A percentile compares a stretch with the other conserved stretches of the same genome.
phyloP scores from a whole-genome alignment of 53 echinoderm and acorn worm genomes.

The Arbacia lixula region DNA sequence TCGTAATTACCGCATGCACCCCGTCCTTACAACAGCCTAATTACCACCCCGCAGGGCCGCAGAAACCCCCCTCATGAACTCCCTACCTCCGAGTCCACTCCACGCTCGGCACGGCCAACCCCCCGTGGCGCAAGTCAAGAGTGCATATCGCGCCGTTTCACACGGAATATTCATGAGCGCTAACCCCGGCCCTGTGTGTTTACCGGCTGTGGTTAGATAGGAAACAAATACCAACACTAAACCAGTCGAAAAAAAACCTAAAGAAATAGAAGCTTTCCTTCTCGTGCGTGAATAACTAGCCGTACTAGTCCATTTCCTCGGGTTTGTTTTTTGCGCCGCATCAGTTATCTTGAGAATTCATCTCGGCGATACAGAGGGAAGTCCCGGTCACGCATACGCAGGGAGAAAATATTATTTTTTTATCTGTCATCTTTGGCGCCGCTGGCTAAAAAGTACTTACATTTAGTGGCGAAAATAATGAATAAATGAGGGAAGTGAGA shows the following conservation, averaged over 20 bases:
- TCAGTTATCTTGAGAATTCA: not conserved
- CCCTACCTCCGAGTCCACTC: slow-evolving; percentile 9
- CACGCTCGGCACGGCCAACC: slow-evolving; percentile 10
- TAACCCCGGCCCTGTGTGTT: not conserved
- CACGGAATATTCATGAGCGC: slow-evolving; percentile 57
- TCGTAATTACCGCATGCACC: slow-evolving; percentile 16
- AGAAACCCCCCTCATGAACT: slow-evolving; percentile 9
- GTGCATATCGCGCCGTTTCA: slow-evolving; percentile 53
- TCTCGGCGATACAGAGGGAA: no score
- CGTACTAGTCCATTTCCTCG: no score
- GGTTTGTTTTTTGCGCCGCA: no score
- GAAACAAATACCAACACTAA: no score
- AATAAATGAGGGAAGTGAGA: slow-evolving; percentile 17
- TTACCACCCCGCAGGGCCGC: slow-evolving; percentile 18
- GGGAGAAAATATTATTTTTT: not conserved
- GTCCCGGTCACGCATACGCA: no score
- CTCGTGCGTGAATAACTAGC: no score
- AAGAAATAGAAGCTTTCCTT: no score
- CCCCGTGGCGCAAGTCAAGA: slow-evolving; percentile 39
- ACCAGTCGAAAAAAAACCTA: no score
- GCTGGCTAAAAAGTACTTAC: slow-evolving; percentile 12
- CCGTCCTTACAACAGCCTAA: slow-evolving; percentile 14
- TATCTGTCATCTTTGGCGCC: not conserved
- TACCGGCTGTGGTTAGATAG: no score
- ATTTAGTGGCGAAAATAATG: slow-evolving; percentile 40